Evolutionary conservation across 2,113 vertebrate species (phyloP).

Genomic region (Sceloporus tristichus): DNA sequence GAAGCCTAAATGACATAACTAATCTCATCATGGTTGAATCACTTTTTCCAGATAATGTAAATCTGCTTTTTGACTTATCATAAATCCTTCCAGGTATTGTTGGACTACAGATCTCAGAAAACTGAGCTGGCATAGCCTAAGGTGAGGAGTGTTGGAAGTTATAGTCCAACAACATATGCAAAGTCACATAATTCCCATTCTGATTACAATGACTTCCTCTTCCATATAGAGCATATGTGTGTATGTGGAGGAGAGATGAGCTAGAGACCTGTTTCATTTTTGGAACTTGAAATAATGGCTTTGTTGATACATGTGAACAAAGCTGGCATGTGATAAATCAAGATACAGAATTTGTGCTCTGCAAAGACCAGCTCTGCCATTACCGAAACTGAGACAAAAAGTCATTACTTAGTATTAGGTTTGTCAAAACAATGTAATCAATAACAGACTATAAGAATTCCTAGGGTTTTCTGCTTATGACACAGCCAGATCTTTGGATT

Average conservation of each 20-base stretch:
- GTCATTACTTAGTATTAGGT: neutral
- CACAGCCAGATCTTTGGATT: neutral
- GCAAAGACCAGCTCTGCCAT: neutral
- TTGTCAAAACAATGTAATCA: neutral
- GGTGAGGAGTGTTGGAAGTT: too few relatives aligned
- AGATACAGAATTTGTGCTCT: neutral
- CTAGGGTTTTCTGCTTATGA: neutral
- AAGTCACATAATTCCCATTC: too few relatives aligned
- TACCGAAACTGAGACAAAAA: neutral
- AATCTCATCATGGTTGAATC: neutral
- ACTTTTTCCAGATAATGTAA: neutral
- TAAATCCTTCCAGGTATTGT: too few relatives aligned
- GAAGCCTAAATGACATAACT: too few relatives aligned
- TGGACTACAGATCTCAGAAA: too few relatives aligned
- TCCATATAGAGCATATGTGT: too few relatives aligned
- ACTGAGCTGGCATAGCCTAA: too few relatives aligned
- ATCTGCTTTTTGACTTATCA: neutral
- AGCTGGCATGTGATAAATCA: neutral
- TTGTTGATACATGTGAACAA: neutral
- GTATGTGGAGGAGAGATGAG: too few relatives aligned
- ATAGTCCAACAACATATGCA: too few relatives aligned
- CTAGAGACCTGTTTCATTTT: neutral
- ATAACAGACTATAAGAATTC: neutral
- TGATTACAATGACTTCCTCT: too few relatives aligned
- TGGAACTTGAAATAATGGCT: neutral